Evolutionary conservation across 2,797 vertebrate species (phyloP).

Genomic region (Pipistrellus pipistrellus): DNA sequence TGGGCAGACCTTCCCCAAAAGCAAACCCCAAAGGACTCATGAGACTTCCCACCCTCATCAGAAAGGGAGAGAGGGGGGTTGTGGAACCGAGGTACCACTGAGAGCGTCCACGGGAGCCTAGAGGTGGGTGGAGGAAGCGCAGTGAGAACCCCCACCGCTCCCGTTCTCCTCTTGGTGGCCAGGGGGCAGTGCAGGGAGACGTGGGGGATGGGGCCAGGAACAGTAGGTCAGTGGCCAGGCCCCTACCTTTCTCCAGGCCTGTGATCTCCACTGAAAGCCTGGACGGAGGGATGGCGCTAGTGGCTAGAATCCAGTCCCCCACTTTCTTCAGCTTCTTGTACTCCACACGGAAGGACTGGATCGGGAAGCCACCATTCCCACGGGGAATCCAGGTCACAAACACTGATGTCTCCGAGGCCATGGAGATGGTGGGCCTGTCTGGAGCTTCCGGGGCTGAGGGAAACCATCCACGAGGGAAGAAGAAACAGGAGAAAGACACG

Average conservation of each 20-base stretch:
- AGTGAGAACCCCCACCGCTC: background rate
- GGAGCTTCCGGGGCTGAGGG: conserved; percentile 97
- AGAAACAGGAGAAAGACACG: background rate
- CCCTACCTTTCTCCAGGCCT: conserved; percentile 96
- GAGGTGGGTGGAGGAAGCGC: no score
- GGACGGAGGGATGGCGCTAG: conserved; percentile 96
- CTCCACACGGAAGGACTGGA: conserved; percentile 97
- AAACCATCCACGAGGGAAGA: background rate
- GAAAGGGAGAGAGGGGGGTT: background rate
- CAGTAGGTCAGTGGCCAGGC: background rate
- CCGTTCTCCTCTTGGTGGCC: background rate
- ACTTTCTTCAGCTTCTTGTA: conserved; percentile 96
- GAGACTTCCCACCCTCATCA: background rate
- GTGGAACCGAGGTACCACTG: background rate
- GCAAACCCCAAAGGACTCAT: background rate
- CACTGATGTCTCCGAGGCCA: conserved; percentile 96
- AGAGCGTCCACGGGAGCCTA: accelerated
- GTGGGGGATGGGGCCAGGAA: no score
- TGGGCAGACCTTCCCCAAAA: background rate
- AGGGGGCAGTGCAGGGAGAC: accelerated
- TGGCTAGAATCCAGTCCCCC: conserved; percentile 96
- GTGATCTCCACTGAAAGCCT: conserved; percentile 97
- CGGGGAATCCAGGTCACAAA: conserved; percentile 99
- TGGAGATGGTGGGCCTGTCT: conserved; percentile 98
- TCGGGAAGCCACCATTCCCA: conserved; percentile 97